A percentile compares a stretch with the other conserved stretches of the same genome.
Conservation (phyloP, 2,113 vertebrate genomes). For the Murina feae region DNA sequence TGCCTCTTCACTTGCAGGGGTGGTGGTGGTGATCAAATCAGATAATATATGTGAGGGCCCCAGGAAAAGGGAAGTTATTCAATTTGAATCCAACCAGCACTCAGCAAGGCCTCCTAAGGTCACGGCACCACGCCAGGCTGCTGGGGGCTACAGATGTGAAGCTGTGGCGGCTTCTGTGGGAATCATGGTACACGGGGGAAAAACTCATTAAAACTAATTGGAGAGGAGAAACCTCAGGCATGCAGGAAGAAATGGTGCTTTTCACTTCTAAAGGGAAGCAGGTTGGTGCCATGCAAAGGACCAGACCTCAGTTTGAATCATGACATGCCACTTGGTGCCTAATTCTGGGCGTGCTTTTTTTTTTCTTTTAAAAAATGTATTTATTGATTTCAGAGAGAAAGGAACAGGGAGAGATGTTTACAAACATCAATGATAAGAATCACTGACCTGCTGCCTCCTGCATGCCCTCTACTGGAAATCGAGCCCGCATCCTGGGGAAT, state of each 20-base stretch:
- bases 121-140: background rate
- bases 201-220: slow-evolving; percentile 61
- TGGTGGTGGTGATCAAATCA: background rate
- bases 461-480: too few relatives aligned
- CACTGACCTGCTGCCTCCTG: too few relatives aligned
- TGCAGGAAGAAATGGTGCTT: background rate
- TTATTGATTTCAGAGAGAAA: too few relatives aligned
- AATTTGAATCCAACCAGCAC: background rate
- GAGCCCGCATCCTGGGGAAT: too few relatives aligned
- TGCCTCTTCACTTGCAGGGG: background rate
- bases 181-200: background rate
- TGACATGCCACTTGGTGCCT: background rate
- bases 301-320: background rate
- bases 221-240: slow-evolving; percentile 12
- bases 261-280: slow-evolving; percentile 20
- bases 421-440: too few relatives aligned
- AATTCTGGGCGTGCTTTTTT: background rate
- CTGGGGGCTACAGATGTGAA: slow-evolving; percentile 9
- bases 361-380: too few relatives aligned
- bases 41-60: slow-evolving; percentile 17
- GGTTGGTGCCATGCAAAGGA: background rate
- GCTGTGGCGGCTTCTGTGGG: background rate
- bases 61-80: slow-evolving; percentile 30
- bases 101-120: background rate
- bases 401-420: too few relatives aligned